phyloP scores from a whole-genome alignment of 2,888 invertebrate genomes.

The Zonitis immaculata region DNA sequence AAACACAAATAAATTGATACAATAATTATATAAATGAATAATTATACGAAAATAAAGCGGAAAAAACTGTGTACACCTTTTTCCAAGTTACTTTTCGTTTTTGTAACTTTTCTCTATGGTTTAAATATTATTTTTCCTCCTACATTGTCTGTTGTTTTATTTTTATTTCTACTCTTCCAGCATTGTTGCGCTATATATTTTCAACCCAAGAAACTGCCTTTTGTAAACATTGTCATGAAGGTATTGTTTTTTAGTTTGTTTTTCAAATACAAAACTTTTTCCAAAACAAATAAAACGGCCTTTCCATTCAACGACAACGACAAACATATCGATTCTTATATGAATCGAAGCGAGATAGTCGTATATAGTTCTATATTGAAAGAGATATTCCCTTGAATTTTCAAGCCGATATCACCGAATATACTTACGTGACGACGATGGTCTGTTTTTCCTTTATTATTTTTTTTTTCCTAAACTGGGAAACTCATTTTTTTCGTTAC shows the following conservation, averaged over 20 bases:
- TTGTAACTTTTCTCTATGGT: background rate
- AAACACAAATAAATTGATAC: background rate
- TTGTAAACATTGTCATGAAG: slow-evolving; percentile 25
- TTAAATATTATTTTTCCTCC: background rate
- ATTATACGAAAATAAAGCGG: background rate
- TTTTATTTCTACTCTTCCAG: background rate
- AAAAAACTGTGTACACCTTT: background rate
- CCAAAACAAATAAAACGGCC: slow-evolving; percentile 42
- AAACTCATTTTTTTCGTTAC: background rate
- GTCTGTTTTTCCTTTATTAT: slow-evolving; percentile 14
- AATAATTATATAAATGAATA: background rate
- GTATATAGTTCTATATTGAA: slow-evolving; percentile 20
- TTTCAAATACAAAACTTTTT: slow-evolving; percentile 45
- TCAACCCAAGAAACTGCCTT: slow-evolving; percentile 30
- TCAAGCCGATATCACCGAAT: slow-evolving; percentile 37
- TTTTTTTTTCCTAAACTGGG: background rate
- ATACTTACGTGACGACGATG: slow-evolving; percentile 5
- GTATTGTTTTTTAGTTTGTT: slow-evolving; percentile 43
- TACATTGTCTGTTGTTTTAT: background rate
- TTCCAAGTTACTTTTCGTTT: background rate
- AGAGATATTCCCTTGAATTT: slow-evolving; percentile 40
- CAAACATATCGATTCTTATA: slow-evolving; percentile 15
- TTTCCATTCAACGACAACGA: slow-evolving; percentile 6
- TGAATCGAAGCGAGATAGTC: slow-evolving; percentile 21
- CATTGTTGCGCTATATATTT: slow-evolving; percentile 13